These are phyloP conservation scores for Dromaius novaehollandiae DNA, from an alignment of 2,113 vertebrate genomes.

Conservation along the genomic window DNA sequence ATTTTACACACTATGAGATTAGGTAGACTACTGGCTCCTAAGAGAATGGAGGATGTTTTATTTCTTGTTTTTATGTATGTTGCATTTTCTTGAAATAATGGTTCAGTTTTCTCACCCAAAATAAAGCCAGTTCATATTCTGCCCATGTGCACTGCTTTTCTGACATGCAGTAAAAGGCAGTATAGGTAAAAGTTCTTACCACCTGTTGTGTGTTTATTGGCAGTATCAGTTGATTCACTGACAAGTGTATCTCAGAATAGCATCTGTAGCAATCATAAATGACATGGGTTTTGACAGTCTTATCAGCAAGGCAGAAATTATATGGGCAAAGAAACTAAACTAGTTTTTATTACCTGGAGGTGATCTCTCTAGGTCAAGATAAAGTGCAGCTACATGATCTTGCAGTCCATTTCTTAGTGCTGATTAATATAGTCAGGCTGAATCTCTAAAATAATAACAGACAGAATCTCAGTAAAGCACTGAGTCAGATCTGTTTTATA, in stretches of 20 bases:
- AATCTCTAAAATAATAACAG: neutral
- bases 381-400: neutral
- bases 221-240: neutral
- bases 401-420: neutral
- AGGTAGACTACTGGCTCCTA: neutral
- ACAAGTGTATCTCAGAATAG: neutral
- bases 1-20: neutral
- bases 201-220: neutral
- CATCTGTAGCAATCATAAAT: slow-evolving; percentile 2
- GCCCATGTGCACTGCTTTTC: neutral
- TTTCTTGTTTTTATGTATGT: neutral
- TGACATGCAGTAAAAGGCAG: neutral
- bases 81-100: neutral
- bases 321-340: neutral
- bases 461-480: neutral
- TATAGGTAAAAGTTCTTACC: neutral
- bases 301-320: slow-evolving; percentile 29
- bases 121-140: neutral
- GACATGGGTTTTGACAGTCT: slow-evolving; percentile 1
- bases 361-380: slow-evolving; percentile 15
- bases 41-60: neutral
- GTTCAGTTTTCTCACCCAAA: neutral
- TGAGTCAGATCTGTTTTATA: neutral
- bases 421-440: neutral
- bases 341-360: slow-evolving; percentile 23